Evolutionary conservation across 2,113 vertebrate species (phyloP).

Genomic region (Peucedramus taeniatus): DNA sequence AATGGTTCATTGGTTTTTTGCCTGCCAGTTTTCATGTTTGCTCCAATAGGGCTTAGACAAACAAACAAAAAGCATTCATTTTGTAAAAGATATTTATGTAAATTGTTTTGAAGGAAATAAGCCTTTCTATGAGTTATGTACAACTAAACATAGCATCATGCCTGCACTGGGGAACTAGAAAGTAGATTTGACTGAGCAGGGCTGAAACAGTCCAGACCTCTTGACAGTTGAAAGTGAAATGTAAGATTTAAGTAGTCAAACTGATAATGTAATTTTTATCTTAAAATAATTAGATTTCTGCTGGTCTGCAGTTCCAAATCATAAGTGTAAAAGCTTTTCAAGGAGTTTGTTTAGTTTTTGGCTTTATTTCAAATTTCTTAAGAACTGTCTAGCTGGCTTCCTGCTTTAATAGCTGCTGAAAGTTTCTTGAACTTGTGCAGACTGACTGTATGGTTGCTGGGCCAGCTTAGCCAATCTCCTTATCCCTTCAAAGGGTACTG

Average conservation of each 20-base stretch:
- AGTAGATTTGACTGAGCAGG: neutral
- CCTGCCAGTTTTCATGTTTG: neutral
- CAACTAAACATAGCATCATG: neutral
- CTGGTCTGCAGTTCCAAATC: neutral
- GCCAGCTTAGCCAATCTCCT: neutral
- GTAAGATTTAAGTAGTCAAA: neutral
- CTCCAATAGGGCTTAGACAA: neutral
- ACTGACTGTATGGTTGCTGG: neutral
- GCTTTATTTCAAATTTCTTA: neutral
- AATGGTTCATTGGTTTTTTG: neutral
- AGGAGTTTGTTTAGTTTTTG: neutral
- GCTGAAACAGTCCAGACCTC: neutral
- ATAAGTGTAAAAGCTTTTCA: neutral
- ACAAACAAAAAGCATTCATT: neutral
- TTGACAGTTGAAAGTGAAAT: neutral
- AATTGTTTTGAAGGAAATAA: neutral
- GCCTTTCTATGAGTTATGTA: neutral
- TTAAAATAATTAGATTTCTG: conserved; percentile 24
- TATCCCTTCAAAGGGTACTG: neutral
- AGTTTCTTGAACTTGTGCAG: neutral
- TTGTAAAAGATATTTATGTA: neutral
- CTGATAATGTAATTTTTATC: neutral
- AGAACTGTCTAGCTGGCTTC: neutral
- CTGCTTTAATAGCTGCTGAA: neutral
- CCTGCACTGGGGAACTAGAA: neutral